A percentile compares a stretch with the other conserved stretches of the same genome.
Conservation (phyloP, 2,113 vertebrate species). For the Megalops atlanticus region DNA sequence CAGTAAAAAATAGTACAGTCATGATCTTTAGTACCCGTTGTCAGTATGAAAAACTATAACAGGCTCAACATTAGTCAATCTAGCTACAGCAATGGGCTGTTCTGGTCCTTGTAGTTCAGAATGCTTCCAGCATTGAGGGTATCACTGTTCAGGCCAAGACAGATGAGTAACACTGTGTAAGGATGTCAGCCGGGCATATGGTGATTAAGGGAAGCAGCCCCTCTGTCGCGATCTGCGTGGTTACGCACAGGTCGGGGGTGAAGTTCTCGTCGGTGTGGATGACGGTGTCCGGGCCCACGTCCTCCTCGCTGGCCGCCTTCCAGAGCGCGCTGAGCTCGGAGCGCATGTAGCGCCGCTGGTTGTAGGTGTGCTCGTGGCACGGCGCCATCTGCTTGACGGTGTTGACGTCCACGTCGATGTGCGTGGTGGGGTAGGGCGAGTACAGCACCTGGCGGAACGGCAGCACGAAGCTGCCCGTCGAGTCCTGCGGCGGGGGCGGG, state of each 20-base stretch:
- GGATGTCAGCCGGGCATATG: too few relatives aligned
- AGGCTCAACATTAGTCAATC: too few relatives aligned
- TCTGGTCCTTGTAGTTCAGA: neutral
- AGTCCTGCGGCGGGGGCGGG: slow-evolving; percentile 77
- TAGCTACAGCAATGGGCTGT: neutral
- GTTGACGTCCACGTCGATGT: slow-evolving; percentile 95
- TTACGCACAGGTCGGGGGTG: slow-evolving; percentile 88
- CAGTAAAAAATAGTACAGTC: too few relatives aligned
- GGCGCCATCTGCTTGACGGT: slow-evolving; percentile 98
- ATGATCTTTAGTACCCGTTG: too few relatives aligned
- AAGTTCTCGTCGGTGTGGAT: slow-evolving; percentile 90
- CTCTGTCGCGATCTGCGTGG: neutral
- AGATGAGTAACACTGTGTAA: too few relatives aligned
- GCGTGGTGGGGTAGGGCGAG: slow-evolving; percentile 91
- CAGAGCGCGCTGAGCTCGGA: slow-evolving; percentile 86
- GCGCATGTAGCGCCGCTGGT: slow-evolving; percentile 90
- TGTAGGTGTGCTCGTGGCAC: slow-evolving; percentile 93
- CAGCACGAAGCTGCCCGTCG: slow-evolving; percentile 91
- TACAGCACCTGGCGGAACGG: slow-evolving; percentile 97
- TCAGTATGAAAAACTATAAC: too few relatives aligned
- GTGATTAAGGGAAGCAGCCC: too few relatives aligned
- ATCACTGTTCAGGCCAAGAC: neutral
- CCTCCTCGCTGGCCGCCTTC: slow-evolving; percentile 89
- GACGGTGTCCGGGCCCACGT: slow-evolving; percentile 83
- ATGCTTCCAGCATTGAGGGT: neutral